phyloP scores from a whole-genome alignment of 1,140 invertebrate genomes.

The Cotesia vestalis region DNA sequence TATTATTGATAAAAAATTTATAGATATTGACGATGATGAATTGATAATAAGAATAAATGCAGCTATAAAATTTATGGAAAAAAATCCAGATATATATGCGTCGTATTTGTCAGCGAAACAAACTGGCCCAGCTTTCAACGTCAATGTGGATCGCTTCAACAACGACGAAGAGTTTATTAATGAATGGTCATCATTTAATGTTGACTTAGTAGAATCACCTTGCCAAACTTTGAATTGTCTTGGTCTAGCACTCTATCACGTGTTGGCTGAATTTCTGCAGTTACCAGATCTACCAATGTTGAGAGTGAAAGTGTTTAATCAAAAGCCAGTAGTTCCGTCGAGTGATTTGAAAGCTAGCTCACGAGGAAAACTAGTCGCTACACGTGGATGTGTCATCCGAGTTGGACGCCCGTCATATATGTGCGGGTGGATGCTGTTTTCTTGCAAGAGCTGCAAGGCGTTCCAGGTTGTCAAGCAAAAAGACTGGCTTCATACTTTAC shows the following conservation, averaged over 20 bases:
- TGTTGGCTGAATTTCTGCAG: slow-evolving; percentile 63
- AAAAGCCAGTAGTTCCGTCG: slow-evolving; percentile 73
- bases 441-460: slow-evolving; percentile 63
- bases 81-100: slow-evolving; percentile 62
- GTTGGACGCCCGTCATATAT: slow-evolving; percentile 80
- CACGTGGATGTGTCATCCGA: slow-evolving; percentile 87
- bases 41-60: slow-evolving; percentile 65
- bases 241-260: slow-evolving; percentile 78
- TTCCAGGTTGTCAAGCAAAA: slow-evolving; percentile 51
- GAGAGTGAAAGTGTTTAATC: slow-evolving; percentile 75
- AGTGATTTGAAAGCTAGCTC: slow-evolving; percentile 74
- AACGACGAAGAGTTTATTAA: slow-evolving; percentile 69
- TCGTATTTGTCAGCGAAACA: slow-evolving; percentile 65
- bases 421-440: slow-evolving; percentile 82
- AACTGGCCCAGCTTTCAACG: slow-evolving; percentile 69
- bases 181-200: slow-evolving; percentile 71
- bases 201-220: slow-evolving; percentile 74
- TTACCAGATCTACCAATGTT: slow-evolving; percentile 64
- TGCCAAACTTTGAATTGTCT: slow-evolving; percentile 72
- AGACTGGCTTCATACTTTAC: slow-evolving; percentile 55
- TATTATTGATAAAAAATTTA: neutral
- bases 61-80: slow-evolving; percentile 67
- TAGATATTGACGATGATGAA: slow-evolving; percentile 4
- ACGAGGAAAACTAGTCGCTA: slow-evolving; percentile 81
- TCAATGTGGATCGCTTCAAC: slow-evolving; percentile 73